Conservation (phyloP, 2,797 vertebrate genomes). For the Chelidonichthys spinosus region DNA sequence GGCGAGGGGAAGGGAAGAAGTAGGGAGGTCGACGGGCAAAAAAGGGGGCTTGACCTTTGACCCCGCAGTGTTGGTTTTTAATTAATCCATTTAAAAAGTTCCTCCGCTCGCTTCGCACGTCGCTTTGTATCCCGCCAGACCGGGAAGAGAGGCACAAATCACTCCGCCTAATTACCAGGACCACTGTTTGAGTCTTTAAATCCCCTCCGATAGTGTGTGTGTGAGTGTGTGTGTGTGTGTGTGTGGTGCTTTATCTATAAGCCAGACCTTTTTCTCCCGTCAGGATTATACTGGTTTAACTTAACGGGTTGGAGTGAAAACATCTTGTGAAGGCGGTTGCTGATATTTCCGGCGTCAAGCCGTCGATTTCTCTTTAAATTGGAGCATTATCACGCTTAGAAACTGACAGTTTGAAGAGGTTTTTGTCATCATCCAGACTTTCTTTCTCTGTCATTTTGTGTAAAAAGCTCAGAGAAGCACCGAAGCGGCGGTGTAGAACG, state of each 20-base stretch:
- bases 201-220: constrained; percentile 57
- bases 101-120: constrained; percentile 63
- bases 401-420: background rate
- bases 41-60: constrained; percentile 77
- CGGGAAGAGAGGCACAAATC: constrained; percentile 64
- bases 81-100: constrained; percentile 82
- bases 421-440: background rate
- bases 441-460: background rate
- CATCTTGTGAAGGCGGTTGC: background rate
- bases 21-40: constrained; percentile 17
- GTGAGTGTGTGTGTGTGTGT: constrained; percentile 27
- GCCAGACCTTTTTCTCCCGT: constrained; percentile 32
- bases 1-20: background rate
- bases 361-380: constrained; percentile 6
- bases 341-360: constrained; percentile 14
- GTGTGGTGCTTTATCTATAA: constrained; percentile 45
- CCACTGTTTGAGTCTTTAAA: constrained; percentile 69
- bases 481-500: background rate
- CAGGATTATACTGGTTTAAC: constrained; percentile 55
- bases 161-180: constrained; percentile 74
- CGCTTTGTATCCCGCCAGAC: constrained; percentile 53
- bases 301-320: constrained; percentile 29
- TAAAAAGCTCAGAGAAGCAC: background rate
- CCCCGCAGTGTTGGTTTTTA: constrained; percentile 77
- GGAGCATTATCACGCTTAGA: background rate